Percentiles rank a stretch among this genome's conserved stretches.
These are phyloP conservation scores for Eretmodus cyanostictus DNA, from an alignment of 2,113 vertebrate genomes.

Conservation along the genomic window DNA sequence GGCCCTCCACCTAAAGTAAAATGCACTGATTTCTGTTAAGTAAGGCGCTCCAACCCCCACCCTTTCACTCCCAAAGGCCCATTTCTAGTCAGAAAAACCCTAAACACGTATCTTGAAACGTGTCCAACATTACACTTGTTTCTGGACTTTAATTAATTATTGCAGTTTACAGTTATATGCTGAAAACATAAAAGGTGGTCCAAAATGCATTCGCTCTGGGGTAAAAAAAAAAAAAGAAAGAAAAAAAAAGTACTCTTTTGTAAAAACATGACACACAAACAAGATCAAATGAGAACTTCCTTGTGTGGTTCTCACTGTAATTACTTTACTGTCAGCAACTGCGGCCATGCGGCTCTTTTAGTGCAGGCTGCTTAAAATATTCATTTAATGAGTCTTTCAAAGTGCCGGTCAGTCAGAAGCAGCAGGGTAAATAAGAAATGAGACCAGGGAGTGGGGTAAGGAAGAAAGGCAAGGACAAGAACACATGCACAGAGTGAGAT, in stretches of 20 bases:
- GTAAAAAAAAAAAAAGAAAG: no score
- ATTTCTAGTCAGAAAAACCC: not conserved
- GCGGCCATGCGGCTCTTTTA: accelerated
- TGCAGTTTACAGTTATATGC: not conserved
- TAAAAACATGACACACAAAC: not conserved
- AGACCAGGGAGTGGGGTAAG: not conserved
- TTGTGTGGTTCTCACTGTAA: not conserved
- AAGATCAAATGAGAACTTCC: not conserved
- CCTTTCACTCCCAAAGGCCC: accelerated
- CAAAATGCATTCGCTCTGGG: not conserved
- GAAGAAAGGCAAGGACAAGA: not conserved
- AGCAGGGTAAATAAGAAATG: conserved; percentile 24
- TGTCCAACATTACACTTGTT: not conserved
- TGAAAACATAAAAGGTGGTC: not conserved
- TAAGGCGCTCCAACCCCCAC: not conserved
- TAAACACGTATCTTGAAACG: accelerated
- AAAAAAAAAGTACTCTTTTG: not conserved
- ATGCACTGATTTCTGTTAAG: not conserved
- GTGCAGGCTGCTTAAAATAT: not conserved
- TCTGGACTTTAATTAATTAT: not conserved
- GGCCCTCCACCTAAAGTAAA: accelerated
- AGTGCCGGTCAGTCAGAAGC: not conserved
- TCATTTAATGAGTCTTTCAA: not conserved
- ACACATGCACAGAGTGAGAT: not conserved
- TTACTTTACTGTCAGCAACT: not conserved